phyloP scores from a whole-genome alignment of 2,888 invertebrate species.

The Eupeodes latifasciatus region DNA sequence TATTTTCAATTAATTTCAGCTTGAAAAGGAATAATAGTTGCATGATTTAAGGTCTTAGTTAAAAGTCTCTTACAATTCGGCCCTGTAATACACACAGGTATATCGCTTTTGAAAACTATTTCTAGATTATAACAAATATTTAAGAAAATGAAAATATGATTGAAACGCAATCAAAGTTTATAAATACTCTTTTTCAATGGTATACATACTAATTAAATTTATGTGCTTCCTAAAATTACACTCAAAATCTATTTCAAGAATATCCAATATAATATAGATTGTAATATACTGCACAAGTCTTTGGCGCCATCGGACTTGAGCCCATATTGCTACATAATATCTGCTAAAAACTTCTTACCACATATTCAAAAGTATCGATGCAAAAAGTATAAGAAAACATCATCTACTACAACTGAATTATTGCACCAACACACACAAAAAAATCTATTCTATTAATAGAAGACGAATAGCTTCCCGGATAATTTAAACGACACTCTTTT shows the following conservation, averaged over 20 bases:
- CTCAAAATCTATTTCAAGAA: neutral
- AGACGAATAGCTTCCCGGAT: conserved; percentile 36
- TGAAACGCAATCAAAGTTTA: too few relatives aligned
- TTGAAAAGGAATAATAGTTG: too few relatives aligned
- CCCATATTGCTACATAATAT: conserved; percentile 3
- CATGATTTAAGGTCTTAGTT: too few relatives aligned
- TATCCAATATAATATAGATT: neutral
- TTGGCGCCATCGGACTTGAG: conserved; percentile 34
- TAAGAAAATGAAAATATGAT: too few relatives aligned
- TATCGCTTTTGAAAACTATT: too few relatives aligned
- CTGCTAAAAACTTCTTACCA: neutral
- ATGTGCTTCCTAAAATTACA: neutral
- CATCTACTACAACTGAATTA: neutral
- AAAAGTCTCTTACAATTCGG: too few relatives aligned
- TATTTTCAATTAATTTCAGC: too few relatives aligned
- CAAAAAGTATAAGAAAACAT: neutral
- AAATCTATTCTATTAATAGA: conserved; percentile 35
- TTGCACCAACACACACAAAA: neutral
- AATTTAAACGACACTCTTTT: conserved; percentile 18
- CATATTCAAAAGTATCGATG: conserved; percentile 13
- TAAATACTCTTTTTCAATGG: too few relatives aligned
- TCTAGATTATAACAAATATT: too few relatives aligned
- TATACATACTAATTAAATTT: neutral
- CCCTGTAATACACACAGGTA: too few relatives aligned
- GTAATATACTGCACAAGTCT: neutral